These are phyloP conservation scores for Poliocrania exsul DNA, from an alignment of 2,797 vertebrate species.

Conservation along the genomic window DNA sequence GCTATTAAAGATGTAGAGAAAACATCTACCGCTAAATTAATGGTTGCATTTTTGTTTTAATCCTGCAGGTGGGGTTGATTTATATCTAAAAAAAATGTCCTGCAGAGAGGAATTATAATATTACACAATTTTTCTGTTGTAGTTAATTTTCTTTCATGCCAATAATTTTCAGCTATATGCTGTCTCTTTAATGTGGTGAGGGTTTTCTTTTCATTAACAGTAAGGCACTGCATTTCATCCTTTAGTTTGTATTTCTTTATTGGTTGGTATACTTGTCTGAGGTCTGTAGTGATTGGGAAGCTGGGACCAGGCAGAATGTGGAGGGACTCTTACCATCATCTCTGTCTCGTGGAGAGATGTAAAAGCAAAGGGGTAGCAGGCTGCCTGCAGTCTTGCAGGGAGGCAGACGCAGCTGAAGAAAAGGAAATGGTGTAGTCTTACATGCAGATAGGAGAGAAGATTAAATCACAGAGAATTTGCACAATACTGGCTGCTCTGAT, in stretches of 20 bases:
- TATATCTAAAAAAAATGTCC: conserved; percentile 32
- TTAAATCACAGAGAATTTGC: conserved; percentile 31
- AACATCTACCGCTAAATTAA: conserved; percentile 60
- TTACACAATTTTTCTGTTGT: conserved; percentile 16
- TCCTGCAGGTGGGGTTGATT: conserved; percentile 54
- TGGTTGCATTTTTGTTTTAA: conserved; percentile 54
- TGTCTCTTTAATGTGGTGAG: not conserved
- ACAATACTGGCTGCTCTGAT: conserved; percentile 32
- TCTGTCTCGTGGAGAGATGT: not conserved
- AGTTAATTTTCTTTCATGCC: conserved; percentile 3
- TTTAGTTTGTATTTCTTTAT: not conserved
- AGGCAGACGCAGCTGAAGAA: not conserved
- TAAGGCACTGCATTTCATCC: not conserved
- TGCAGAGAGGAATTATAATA: not conserved
- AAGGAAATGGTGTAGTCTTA: not conserved
- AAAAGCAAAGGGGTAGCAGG: not conserved
- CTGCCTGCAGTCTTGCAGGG: not conserved
- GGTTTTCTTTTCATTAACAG: not conserved
- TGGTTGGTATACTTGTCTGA: not conserved
- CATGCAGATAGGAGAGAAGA: not conserved
- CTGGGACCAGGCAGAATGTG: not conserved
- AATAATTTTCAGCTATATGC: conserved; percentile 14
- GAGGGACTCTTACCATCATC: not conserved
- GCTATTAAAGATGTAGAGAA: conserved; percentile 46
- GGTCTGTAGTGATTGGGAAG: not conserved